Percentiles rank a stretch among this genome's conserved stretches.
phyloP scores from a whole-genome alignment of 2,888 invertebrate genomes.

The Ennomos quercinarius region DNA sequence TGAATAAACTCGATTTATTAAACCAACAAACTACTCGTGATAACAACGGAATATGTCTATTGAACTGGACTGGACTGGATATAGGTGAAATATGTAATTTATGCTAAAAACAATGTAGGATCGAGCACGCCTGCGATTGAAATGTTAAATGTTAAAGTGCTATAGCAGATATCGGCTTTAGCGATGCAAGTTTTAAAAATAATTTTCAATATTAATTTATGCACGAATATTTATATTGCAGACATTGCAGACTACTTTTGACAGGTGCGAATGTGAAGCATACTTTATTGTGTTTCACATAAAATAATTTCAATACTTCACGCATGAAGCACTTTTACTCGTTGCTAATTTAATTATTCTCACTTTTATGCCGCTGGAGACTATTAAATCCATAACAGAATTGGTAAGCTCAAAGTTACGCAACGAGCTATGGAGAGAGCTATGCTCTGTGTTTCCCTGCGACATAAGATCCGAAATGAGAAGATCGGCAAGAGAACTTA shows the following conservation, averaged over 20 bases:
- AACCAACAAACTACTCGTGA: neutral
- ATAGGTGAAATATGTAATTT: conserved; percentile 41
- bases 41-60: conserved; percentile 4
- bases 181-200: conserved; percentile 12
- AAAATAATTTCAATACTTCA: conserved; percentile 25
- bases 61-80: conserved; percentile 18
- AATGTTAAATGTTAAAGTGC: conserved; percentile 38
- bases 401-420: too few species aligned
- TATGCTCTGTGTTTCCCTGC: too few species aligned
- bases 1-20: neutral
- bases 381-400: neutral
- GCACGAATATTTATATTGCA: conserved; percentile 44
- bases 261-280: conserved; percentile 44
- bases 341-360: neutral
- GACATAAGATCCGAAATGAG: too few species aligned
- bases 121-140: conserved; percentile 42
- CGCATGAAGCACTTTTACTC: conserved; percentile 1
- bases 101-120: conserved; percentile 41
- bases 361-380: neutral
- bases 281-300: conserved; percentile 31
- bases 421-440: too few species aligned
- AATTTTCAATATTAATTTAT: conserved; percentile 44
- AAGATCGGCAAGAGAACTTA: too few species aligned
- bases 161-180: conserved; percentile 17
- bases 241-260: conserved; percentile 19